Percentiles rank a stretch among this genome's conserved stretches.
Evolutionary conservation across 2,888 invertebrate genomes (phyloP).

Genomic region (Panorpa germanica): DNA sequence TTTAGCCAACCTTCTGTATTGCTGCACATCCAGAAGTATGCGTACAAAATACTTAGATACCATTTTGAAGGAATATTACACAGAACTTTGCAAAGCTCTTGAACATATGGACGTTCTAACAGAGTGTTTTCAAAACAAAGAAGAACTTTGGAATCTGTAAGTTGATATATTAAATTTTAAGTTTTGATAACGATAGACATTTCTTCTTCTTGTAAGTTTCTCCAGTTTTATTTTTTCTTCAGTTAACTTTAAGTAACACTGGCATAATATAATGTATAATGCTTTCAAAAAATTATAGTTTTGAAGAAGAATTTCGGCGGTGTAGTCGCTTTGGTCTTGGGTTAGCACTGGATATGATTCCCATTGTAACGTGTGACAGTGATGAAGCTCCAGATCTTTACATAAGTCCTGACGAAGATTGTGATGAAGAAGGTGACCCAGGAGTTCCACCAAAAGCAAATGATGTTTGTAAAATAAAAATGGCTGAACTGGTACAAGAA

Average conservation of each 20-base stretch:
- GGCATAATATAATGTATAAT: constrained; percentile 4
- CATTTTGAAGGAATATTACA: constrained; percentile 38
- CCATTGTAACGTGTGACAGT: constrained; percentile 49
- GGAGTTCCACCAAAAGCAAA: constrained; percentile 32
- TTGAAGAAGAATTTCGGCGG: constrained; percentile 39
- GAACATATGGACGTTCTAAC: constrained; percentile 29
- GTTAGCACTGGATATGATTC: constrained; percentile 48
- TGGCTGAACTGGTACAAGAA: constrained; percentile 48
- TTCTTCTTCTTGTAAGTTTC: constrained; percentile 10
- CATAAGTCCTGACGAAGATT: constrained; percentile 19
- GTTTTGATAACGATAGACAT: constrained; percentile 7
- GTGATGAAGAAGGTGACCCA: constrained; percentile 20
- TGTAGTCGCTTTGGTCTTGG: constrained; percentile 48
- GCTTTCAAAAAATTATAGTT: constrained; percentile 22
- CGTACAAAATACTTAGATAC: constrained; percentile 34
- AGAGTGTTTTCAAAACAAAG: constrained; percentile 22
- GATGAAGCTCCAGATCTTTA: constrained; percentile 54
- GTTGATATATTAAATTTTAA: constrained; percentile 14
- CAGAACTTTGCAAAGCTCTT: constrained; percentile 34
- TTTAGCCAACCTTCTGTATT: constrained; percentile 42
- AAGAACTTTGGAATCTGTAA: constrained; percentile 35
- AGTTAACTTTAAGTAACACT: constrained; percentile 7
- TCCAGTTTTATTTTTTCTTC: constrained; percentile 9
- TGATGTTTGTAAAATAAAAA: constrained; percentile 39
- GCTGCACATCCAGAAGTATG: constrained; percentile 42